These are phyloP conservation scores for Plecotus auritus DNA, from an alignment of 2,113 vertebrate species.

Conservation along the genomic window DNA sequence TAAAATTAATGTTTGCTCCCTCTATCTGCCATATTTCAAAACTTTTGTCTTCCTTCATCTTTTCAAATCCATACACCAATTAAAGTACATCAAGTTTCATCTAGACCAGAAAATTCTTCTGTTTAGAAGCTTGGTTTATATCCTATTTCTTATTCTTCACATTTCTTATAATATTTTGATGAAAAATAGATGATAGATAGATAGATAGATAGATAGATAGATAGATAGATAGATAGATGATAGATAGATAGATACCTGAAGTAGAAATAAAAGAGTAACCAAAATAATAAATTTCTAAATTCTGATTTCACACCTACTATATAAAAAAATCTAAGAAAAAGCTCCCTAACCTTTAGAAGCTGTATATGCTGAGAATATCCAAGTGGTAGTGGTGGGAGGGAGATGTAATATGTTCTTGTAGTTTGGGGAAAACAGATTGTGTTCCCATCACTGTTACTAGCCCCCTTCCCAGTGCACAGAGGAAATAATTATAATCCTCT, in stretches of 20 bases:
- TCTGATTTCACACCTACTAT: not conserved
- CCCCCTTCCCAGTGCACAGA: not conserved
- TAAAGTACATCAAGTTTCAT: slow-evolving; percentile 32
- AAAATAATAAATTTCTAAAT: not conserved
- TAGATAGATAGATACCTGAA: not conserved
- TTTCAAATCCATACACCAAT: slow-evolving; percentile 1
- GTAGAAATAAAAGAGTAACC: not conserved
- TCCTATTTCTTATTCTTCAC: not conserved
- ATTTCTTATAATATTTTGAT: slow-evolving; percentile 17
- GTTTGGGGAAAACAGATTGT: not conserved
- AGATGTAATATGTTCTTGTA: not conserved
- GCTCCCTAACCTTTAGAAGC: not conserved
- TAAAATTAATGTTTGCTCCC: slow-evolving; percentile 39
- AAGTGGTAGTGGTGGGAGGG: not conserved
- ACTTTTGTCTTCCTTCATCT: slow-evolving; percentile 27
- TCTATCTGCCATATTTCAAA: slow-evolving; percentile 26
- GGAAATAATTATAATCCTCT: not conserved
- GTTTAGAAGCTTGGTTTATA: slow-evolving; percentile 3
- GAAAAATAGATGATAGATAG: not conserved
- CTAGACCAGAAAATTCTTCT: not conserved
- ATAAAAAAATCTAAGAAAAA: not conserved
- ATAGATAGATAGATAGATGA: not conserved
- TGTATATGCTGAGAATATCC: not conserved
- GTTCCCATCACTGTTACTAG: not conserved
- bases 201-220: not conserved